Evolutionary conservation across 2,797 vertebrate species (phyloP).

Genomic region (Sebastes alutus): DNA sequence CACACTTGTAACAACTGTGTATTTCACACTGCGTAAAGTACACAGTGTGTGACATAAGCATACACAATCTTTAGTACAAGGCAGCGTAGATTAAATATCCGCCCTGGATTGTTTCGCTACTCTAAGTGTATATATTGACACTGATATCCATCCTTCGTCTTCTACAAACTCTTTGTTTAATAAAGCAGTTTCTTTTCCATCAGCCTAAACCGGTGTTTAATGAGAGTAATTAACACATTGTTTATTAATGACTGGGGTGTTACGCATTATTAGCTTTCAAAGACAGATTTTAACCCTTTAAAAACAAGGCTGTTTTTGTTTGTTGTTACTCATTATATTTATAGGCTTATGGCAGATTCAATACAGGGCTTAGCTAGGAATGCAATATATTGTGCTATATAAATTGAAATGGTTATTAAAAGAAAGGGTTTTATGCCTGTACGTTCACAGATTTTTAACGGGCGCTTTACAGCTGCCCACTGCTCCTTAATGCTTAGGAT

Average conservation of each 20-base stretch:
- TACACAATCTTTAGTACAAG: neutral
- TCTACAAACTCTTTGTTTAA: neutral
- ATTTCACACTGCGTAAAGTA: neutral
- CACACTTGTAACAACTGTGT: neutral
- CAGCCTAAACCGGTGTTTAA: neutral
- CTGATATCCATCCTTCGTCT: neutral
- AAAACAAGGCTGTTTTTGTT: neutral
- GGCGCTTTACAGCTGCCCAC: too few species aligned
- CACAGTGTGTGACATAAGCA: neutral
- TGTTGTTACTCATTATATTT: neutral
- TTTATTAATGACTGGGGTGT: neutral
- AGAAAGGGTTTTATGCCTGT: neutral
- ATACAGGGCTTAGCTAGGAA: neutral
- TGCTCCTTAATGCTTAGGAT: too few species aligned
- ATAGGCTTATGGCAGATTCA: neutral
- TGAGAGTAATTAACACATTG: conserved; percentile 9
- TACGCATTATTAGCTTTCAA: neutral
- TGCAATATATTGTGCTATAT: neutral
- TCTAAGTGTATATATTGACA: neutral
- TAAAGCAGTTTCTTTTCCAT: neutral
- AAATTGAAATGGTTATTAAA: too few species aligned
- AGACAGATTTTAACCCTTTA: neutral
- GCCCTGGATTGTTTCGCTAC: neutral
- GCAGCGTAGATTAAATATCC: neutral
- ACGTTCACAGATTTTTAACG: neutral